Percentiles rank a stretch among this genome's conserved stretches.
Conservation (phyloP, 2,888 invertebrate genomes). For the Hydraecia micacea region DNA sequence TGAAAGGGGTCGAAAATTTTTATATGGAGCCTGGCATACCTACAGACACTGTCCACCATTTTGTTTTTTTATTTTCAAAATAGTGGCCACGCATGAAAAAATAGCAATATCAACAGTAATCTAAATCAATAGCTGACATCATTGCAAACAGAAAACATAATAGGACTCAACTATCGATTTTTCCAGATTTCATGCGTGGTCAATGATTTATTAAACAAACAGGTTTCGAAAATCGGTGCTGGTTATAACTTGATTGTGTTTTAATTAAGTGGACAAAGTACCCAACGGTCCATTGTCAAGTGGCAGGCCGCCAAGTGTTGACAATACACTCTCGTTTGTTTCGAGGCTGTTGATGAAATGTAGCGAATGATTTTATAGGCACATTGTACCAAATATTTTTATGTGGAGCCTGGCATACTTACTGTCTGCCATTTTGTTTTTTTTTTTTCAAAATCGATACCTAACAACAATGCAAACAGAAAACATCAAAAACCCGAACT, state of each 20-base stretch:
- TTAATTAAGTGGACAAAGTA: conserved; percentile 40
- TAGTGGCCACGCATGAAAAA: too few species aligned
- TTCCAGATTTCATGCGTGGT: too few species aligned
- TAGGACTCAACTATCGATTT: too few species aligned
- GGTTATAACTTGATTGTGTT: conserved; percentile 23
- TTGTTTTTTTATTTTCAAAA: too few species aligned
- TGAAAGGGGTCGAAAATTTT: too few species aligned
- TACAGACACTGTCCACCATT: too few species aligned
- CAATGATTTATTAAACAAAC: conserved; percentile 2
- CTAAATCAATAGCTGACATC: too few species aligned
- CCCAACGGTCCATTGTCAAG: conserved; percentile 26
- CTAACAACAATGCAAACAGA: too few species aligned
- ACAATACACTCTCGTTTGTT: conserved; percentile 19
- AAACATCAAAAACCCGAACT: too few species aligned
- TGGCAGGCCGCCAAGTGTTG: conserved; percentile 28
- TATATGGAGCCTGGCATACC: too few species aligned
- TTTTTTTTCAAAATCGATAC: neutral
- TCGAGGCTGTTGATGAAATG: conserved; percentile 3
- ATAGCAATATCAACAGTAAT: too few species aligned
- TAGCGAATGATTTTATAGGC: neutral
- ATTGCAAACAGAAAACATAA: too few species aligned
- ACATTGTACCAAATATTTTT: neutral
- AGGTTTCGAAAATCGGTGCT: conserved; percentile 1
- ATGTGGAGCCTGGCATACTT: neutral
- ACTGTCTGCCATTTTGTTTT: neutral